Percentiles rank a stretch among this genome's conserved stretches.
Conservation (phyloP, 2,113 vertebrate species). For the Larimichthys crocea region DNA sequence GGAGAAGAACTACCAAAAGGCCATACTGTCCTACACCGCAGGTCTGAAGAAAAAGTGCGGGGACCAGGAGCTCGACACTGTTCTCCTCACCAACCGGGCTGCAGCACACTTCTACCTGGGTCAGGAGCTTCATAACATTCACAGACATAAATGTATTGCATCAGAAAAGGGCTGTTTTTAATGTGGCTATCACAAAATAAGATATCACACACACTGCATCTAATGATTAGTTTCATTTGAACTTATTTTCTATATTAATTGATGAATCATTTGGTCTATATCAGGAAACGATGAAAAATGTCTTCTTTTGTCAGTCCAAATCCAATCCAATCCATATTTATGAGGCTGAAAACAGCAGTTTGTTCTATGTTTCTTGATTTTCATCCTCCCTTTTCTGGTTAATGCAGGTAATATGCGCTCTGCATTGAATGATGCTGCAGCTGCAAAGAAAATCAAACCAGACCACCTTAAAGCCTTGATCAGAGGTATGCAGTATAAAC, state of each 20-base stretch:
- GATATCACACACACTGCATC: too few species aligned
- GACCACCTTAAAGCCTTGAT: slow-evolving; percentile 92
- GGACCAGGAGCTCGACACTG: slow-evolving; percentile 83
- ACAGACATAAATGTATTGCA: too few species aligned
- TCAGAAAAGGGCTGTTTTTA: too few species aligned
- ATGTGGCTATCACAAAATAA: too few species aligned
- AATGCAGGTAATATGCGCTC: slow-evolving; percentile 93
- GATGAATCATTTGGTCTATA: too few species aligned
- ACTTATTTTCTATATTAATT: too few species aligned
- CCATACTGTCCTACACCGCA: slow-evolving; percentile 87
- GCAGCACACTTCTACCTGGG: slow-evolving; percentile 92
- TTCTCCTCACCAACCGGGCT: slow-evolving; percentile 91
- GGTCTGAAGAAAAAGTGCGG: slow-evolving; percentile 87
- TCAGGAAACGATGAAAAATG: too few species aligned
- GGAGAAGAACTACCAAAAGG: slow-evolving; percentile 91
- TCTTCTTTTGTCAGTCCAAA: too few species aligned
- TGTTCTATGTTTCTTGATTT: too few species aligned
- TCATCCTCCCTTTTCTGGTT: neutral
- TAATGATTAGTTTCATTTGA: too few species aligned
- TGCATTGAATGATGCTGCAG: slow-evolving; percentile 88
- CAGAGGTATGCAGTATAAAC: slow-evolving; percentile 85
- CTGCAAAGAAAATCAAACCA: slow-evolving; percentile 92
- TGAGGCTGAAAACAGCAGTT: too few species aligned
- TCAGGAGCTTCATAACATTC: slow-evolving; percentile 49
- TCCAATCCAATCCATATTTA: too few species aligned